These are phyloP conservation scores for Cephus sareptanus DNA, from an alignment of 2,888 invertebrate genomes.

Conservation along the genomic window DNA sequence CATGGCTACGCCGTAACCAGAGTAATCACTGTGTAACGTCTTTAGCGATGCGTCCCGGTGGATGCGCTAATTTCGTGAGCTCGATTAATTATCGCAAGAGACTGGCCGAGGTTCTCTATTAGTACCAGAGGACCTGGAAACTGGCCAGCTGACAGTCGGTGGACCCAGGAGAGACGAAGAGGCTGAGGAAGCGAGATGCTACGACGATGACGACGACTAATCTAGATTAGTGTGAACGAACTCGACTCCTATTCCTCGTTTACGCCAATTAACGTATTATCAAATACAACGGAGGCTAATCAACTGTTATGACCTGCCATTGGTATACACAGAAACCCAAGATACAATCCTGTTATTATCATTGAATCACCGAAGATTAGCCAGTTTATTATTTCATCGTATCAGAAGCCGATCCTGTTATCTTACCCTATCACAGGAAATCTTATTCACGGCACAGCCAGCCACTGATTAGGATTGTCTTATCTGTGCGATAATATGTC, in stretches of 20 bases:
- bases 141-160: slow-evolving; percentile 27
- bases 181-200: not conserved
- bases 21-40: not conserved
- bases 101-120: slow-evolving; percentile 22
- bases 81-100: slow-evolving; percentile 29
- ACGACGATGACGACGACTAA: slow-evolving; percentile 41
- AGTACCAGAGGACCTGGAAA: slow-evolving; percentile 36
- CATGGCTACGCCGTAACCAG: not conserved
- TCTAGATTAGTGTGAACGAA: slow-evolving; percentile 54
- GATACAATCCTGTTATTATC: not conserved
- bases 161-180: not conserved
- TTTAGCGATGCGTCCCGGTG: not conserved
- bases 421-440: not conserved
- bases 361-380: not conserved
- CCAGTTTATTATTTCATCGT: not conserved
- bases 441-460: not conserved
- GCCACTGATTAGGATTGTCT: not conserved
- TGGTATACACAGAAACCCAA: not conserved
- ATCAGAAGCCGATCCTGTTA: not conserved
- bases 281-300: not conserved
- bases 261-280: not conserved
- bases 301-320: not conserved
- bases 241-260: slow-evolving; percentile 18
- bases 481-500: not conserved
- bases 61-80: slow-evolving; percentile 15